Percentiles rank a stretch among this genome's conserved stretches.
These are phyloP conservation scores for Nesidiocoris tenuis DNA, from an alignment of 2,888 invertebrate genomes.

Conservation along the genomic window DNA sequence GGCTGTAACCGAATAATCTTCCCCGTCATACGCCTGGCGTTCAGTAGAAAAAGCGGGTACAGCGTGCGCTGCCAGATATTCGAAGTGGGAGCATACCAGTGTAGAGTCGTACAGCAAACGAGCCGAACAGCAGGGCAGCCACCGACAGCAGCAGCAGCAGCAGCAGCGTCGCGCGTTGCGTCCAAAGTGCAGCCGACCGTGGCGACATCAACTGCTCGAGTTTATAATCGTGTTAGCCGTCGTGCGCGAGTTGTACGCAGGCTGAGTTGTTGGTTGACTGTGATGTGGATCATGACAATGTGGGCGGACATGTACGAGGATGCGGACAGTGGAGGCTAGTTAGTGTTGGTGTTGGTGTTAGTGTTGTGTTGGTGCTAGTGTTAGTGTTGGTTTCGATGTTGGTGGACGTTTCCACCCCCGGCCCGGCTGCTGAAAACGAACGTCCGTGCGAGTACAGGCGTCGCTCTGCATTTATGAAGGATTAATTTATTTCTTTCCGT, in stretches of 20 bases:
- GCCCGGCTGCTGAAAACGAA: background rate
- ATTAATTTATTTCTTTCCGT: background rate
- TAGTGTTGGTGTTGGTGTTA: too few species aligned
- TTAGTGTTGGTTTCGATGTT: too few species aligned
- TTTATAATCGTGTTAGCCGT: background rate
- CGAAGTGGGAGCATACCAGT: background rate
- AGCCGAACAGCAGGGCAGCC: background rate
- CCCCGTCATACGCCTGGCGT: background rate
- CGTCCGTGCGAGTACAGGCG: background rate
- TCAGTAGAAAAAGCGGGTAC: background rate
- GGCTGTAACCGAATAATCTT: too few species aligned
- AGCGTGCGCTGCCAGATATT: background rate
- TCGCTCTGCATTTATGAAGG: background rate
- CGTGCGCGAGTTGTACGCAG: background rate
- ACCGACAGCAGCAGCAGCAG: too few species aligned
- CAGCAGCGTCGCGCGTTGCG: background rate
- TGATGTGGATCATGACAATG: too few species aligned
- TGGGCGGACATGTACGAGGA: background rate
- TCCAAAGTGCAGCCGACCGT: background rate
- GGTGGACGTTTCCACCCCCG: background rate
- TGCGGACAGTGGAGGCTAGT: background rate
- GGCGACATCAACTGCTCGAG: background rate
- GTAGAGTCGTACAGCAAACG: too few species aligned
- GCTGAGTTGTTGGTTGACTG: background rate
- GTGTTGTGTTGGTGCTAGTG: too few species aligned